A percentile compares a stretch with the other conserved stretches of the same genome.
Conservation (phyloP, 2,113 vertebrate species). For the Oceanodroma tethys region DNA sequence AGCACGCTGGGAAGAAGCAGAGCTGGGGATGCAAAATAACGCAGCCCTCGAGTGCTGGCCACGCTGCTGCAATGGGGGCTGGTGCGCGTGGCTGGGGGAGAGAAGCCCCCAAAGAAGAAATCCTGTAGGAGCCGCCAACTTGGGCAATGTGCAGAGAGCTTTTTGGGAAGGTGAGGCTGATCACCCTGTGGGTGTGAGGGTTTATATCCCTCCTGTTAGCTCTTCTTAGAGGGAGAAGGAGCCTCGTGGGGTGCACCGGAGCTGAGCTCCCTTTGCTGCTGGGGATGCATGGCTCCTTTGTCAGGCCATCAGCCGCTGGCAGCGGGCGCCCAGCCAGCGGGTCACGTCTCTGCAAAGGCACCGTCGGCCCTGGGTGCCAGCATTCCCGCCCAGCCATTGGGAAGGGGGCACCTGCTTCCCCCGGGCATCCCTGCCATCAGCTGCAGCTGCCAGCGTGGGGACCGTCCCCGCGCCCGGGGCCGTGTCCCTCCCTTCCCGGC, state of each 20-base stretch:
- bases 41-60: too few species aligned
- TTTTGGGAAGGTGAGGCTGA: neutral
- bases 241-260: fast-evolving
- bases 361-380: neutral
- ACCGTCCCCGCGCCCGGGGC: fast-evolving
- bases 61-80: neutral
- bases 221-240: neutral
- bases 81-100: neutral
- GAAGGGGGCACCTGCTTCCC: conserved; percentile 21
- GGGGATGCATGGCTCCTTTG: neutral
- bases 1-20: neutral
- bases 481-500: neutral
- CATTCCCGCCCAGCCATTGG: neutral
- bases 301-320: neutral
- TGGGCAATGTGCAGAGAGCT: neutral
- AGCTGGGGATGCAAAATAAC: neutral
- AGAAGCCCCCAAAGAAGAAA: neutral
- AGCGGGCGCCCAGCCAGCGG: neutral
- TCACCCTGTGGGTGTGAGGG: fast-evolving
- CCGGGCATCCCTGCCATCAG: neutral
- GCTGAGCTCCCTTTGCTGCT: neutral
- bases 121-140: neutral
- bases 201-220: neutral
- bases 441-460: neutral
- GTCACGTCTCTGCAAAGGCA: neutral